These are phyloP conservation scores for Phoenicopterus ruber DNA, from an alignment of 2,113 vertebrate species.

Conservation along the genomic window DNA sequence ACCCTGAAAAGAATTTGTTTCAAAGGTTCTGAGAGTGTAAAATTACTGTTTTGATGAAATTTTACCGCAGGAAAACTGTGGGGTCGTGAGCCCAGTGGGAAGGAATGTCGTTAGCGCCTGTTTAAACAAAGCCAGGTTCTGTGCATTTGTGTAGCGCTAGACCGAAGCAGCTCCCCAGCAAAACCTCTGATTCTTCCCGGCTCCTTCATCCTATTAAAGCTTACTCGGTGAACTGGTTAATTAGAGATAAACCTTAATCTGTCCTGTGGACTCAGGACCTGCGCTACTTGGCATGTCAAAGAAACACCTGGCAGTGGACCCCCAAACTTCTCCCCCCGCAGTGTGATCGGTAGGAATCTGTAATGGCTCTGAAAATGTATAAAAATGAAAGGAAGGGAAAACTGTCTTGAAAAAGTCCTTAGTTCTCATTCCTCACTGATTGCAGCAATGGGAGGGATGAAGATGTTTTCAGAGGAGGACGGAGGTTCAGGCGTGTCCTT, in stretches of 20 bases:
- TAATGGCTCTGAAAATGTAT: not conserved
- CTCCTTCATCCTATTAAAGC: conserved; percentile 23
- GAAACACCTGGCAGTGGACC: not conserved
- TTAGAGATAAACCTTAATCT: conserved; percentile 19
- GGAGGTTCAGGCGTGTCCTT: fast-evolving
- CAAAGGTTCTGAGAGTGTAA: not conserved
- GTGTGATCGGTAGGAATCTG: not conserved
- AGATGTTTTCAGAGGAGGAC: not conserved
- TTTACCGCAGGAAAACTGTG: not conserved
- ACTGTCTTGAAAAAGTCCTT: not conserved
- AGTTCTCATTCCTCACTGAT: not conserved
- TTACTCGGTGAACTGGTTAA: not conserved
- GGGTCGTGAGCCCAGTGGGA: not conserved
- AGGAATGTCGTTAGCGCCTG: not conserved
- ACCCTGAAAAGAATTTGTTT: not conserved
- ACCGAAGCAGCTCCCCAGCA: not conserved
- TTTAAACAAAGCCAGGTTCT: not conserved
- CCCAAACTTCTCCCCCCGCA: not conserved
- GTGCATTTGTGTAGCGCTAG: not conserved
- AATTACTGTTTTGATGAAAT: not conserved
- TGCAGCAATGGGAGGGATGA: not conserved
- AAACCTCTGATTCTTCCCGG: not conserved
- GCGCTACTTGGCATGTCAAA: not conserved
- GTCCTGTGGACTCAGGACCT: not conserved
- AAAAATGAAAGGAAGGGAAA: not conserved